These are phyloP conservation scores for Agrypnia vestita DNA, from an alignment of 1,140 invertebrate genomes.

Conservation along the genomic window DNA sequence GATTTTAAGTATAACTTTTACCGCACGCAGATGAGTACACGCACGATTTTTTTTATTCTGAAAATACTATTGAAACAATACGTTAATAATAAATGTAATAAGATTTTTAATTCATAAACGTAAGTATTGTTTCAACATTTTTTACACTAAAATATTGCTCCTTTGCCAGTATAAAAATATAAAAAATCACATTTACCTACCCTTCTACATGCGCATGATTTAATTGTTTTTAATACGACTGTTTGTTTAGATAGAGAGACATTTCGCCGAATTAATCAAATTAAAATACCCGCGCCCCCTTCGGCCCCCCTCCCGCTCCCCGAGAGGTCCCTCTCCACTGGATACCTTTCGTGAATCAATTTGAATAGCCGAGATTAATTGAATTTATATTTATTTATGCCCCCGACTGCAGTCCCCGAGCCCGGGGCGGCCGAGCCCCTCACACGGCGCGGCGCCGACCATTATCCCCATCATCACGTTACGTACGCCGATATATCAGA, in stretches of 20 bases:
- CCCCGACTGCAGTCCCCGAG: constrained; percentile 30
- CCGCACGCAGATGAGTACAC: too few species aligned
- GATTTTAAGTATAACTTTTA: too few species aligned
- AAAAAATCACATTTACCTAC: too few species aligned
- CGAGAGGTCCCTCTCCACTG: constrained; percentile 8
- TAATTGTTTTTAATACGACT: too few species aligned
- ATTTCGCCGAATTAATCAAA: neutral
- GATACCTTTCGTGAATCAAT: constrained; percentile 55
- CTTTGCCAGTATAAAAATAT: too few species aligned
- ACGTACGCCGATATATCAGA: constrained; percentile 1
- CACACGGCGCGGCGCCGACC: constrained; percentile 27
- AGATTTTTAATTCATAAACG: too few species aligned
- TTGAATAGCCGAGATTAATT: constrained; percentile 60
- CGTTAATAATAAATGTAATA: too few species aligned
- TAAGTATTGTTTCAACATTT: too few species aligned
- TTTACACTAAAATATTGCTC: too few species aligned
- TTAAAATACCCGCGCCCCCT: neutral
- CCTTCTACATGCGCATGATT: too few species aligned
- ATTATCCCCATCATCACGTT: constrained; percentile 36
- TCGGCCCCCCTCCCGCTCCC: neutral
- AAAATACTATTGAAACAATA: too few species aligned
- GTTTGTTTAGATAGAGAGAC: neutral
- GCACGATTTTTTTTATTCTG: too few species aligned
- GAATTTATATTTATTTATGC: constrained; percentile 53
- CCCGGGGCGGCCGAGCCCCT: constrained; percentile 17